Conservation (phyloP, 2,113 vertebrate genomes). For the Urocynchramus pylzowi region DNA sequence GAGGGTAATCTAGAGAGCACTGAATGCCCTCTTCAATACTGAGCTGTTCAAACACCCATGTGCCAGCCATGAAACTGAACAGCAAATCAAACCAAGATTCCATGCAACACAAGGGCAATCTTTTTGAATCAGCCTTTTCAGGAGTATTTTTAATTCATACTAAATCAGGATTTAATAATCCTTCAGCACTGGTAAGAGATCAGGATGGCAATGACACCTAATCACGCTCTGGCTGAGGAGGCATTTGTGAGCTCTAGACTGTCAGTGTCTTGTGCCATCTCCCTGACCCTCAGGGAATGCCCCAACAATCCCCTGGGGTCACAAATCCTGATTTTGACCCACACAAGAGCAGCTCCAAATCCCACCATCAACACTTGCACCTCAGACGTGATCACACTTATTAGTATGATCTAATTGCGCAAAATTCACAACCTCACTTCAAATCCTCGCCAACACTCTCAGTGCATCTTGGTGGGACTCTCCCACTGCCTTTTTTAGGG, state of each 20-base stretch:
- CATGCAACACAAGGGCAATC: background rate
- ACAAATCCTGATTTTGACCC: background rate
- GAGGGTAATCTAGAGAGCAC: conserved; percentile 6
- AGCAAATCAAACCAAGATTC: background rate
- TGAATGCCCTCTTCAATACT: conserved; percentile 24
- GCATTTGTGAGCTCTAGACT: background rate
- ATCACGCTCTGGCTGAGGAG: background rate
- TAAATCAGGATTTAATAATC: background rate
- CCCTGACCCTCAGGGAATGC: background rate
- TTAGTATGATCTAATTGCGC: background rate
- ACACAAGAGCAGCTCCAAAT: background rate
- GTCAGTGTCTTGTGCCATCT: fast-evolving
- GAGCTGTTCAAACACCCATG: conserved; percentile 49
- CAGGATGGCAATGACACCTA: background rate
- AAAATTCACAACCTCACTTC: background rate
- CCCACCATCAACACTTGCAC: background rate
- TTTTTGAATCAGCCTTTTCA: background rate
- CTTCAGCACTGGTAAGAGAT: background rate
- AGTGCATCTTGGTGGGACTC: fast-evolving
- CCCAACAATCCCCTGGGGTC: background rate
- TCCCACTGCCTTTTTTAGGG: background rate
- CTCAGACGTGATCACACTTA: fast-evolving
- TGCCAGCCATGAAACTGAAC: background rate
- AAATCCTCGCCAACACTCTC: background rate
- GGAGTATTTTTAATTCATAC: background rate